Percentiles rank a stretch among this genome's conserved stretches.
These are phyloP conservation scores for Microctenopoma steveboyesi DNA, from an alignment of 2,797 vertebrate species.

Conservation along the genomic window DNA sequence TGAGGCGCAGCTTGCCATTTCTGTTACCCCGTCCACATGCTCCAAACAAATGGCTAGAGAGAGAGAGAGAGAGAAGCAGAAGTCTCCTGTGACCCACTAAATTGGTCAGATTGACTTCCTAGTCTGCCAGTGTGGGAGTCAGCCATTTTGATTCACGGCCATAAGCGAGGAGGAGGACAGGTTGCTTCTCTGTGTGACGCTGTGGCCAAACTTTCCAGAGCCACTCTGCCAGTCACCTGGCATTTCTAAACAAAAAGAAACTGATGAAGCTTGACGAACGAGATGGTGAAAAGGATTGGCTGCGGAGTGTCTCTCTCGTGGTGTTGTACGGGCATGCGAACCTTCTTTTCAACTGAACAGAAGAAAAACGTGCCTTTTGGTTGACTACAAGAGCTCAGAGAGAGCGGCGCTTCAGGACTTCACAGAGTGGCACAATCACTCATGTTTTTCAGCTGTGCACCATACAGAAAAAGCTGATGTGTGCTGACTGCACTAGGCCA, in stretches of 20 bases:
- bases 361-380: constrained; percentile 24
- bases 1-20: constrained; percentile 50
- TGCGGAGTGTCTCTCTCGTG: constrained; percentile 18
- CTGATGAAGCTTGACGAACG: constrained; percentile 38
- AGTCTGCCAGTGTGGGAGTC: constrained; percentile 61
- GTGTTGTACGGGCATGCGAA: constrained; percentile 13
- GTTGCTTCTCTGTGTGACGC: constrained; percentile 69
- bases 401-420: constrained; percentile 39
- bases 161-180: constrained; percentile 65
- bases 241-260: constrained; percentile 18
- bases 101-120: constrained; percentile 75
- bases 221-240: constrained; percentile 15
- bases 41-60: constrained; percentile 58
- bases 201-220: constrained; percentile 46
- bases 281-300: constrained; percentile 22
- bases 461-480: constrained; percentile 38
- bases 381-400: constrained; percentile 40
- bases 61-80: constrained; percentile 55
- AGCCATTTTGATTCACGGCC: constrained; percentile 73
- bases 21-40: constrained; percentile 56
- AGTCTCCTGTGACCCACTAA: constrained; percentile 76
- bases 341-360: constrained; percentile 24
- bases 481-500: constrained; percentile 43
- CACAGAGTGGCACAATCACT: constrained; percentile 40
- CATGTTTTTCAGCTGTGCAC: constrained; percentile 28